phyloP scores from a whole-genome alignment of 2,888 invertebrate genomes.

The Tipula vernalis region DNA sequence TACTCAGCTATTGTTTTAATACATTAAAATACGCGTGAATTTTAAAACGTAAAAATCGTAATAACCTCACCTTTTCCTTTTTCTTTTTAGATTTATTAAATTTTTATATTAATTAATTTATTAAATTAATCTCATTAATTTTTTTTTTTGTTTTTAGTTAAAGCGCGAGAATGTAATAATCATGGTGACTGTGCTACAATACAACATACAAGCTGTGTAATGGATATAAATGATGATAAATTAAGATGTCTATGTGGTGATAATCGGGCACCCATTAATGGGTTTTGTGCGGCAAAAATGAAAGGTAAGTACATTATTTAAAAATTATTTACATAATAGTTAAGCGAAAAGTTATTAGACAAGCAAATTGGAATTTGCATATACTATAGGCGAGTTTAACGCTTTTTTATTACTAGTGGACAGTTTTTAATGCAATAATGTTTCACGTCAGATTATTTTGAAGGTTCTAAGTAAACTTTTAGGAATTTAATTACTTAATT shows the following conservation, averaged over 20 bases:
- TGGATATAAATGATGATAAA: slow-evolving; percentile 47
- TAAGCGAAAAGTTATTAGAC: too few species aligned
- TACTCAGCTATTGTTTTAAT: neutral
- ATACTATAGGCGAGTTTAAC: too few species aligned
- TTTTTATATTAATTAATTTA: neutral
- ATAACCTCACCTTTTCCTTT: neutral
- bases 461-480: too few species aligned
- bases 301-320: slow-evolving; percentile 40
- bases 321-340: too few species aligned
- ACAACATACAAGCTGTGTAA: slow-evolving; percentile 50
- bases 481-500: too few species aligned
- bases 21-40: neutral
- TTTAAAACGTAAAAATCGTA: neutral
- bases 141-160: slow-evolving; percentile 23
- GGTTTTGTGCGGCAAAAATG: slow-evolving; percentile 46
- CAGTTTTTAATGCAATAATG: too few species aligned
- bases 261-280: slow-evolving; percentile 51
- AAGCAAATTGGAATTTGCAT: too few species aligned
- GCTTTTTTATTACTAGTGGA: too few species aligned
- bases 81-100: neutral
- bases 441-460: too few species aligned
- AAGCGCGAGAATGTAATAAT: slow-evolving; percentile 47
- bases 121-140: neutral
- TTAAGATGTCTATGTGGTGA: slow-evolving; percentile 57
- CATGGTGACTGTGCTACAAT: slow-evolving; percentile 52